phyloP scores from a whole-genome alignment of 2,888 invertebrate genomes.

The Nomada flava region DNA sequence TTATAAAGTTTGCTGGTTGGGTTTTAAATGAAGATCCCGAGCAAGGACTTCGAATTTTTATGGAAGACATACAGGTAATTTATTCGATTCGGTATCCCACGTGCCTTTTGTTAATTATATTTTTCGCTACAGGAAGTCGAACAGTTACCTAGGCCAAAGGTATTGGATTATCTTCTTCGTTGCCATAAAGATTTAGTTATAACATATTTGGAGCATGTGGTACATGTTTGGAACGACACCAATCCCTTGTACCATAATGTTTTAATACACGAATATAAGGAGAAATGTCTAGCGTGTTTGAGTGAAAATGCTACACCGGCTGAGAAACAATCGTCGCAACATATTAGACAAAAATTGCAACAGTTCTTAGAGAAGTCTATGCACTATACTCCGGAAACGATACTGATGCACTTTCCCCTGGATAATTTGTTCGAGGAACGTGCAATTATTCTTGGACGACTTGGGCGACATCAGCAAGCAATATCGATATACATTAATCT shows the following conservation, averaged over 20 bases:
- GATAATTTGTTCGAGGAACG: slow-evolving; percentile 95
- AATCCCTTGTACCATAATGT: slow-evolving; percentile 95
- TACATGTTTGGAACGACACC: slow-evolving; percentile 94
- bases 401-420: slow-evolving; percentile 93
- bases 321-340: slow-evolving; percentile 85
- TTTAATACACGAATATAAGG: slow-evolving; percentile 94
- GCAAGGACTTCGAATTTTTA: slow-evolving; percentile 92
- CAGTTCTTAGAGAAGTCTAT: slow-evolving; percentile 92
- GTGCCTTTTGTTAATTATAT: not conserved
- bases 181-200: slow-evolving; percentile 93
- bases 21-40: slow-evolving; percentile 94
- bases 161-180: slow-evolving; percentile 94
- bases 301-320: slow-evolving; percentile 80
- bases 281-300: slow-evolving; percentile 85
- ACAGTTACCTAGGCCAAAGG: slow-evolving; percentile 93
- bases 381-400: slow-evolving; percentile 93
- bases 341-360: slow-evolving; percentile 88
- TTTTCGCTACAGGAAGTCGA: slow-evolving; percentile 90
- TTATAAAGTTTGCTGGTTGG: slow-evolving; percentile 98
- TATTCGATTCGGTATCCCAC: not conserved
- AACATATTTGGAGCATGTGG: slow-evolving; percentile 97
- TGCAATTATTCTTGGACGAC: slow-evolving; percentile 95
- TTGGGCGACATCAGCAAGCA: slow-evolving; percentile 96
- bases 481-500: slow-evolving; percentile 96
- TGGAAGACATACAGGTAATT: slow-evolving; percentile 81